Base-by-base conservation (phyloP, 35 echinoderm and acorn worm species). In the Ophioderma brevispina region DNA sequence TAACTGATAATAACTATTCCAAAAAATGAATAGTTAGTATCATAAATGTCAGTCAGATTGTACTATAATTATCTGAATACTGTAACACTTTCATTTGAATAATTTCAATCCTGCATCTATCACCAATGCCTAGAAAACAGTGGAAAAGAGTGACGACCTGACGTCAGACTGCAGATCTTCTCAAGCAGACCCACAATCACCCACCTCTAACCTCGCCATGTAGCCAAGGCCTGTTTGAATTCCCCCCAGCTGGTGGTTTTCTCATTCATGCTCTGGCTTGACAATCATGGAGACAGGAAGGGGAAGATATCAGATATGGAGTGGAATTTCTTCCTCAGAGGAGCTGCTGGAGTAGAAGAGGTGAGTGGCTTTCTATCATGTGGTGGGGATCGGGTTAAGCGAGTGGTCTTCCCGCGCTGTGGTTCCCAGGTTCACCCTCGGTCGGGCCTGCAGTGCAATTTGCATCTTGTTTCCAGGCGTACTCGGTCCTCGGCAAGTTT, bases 301-400 rank as follows among this genome's bases (percentile, higher is more conserved):
- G 96, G 87, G 15, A 89, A 95, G 75, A 94, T 98, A 8, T 87
- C 83, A 31, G 87, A 83, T 34, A 40, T 43, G 11, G 96, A 98
- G 70, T 98, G 96, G 96, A 98, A 98, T 76, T 95, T 95, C 84
- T 98, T 98, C 88, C 94, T 98, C 0, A 89, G 96, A 75, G 96
- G 96, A 13, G 84, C 93, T 33, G 90, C 96, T 78, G 96, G 82
- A 1, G 83, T 98, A 64, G 93, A 92, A 38, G 86, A 98, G 93
- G 96, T 98, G 84, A 55, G 35, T 28, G 38, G 1, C 41, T 17
- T 46, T 46, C 5, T 46, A 46, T 46, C 41, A 17, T 4, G 17
- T 8, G 41, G 41, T 8, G 41, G 41, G 41, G 41, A 46, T 46
- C 41, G 17, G 41, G 41, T 4, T 46, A 46, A 46, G 17, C 17